A percentile compares a stretch with the other conserved stretches of the same genome.
phyloP scores from a whole-genome alignment of 92 coral and sea anemone genomes.

The Epizoanthus stellaris region DNA sequence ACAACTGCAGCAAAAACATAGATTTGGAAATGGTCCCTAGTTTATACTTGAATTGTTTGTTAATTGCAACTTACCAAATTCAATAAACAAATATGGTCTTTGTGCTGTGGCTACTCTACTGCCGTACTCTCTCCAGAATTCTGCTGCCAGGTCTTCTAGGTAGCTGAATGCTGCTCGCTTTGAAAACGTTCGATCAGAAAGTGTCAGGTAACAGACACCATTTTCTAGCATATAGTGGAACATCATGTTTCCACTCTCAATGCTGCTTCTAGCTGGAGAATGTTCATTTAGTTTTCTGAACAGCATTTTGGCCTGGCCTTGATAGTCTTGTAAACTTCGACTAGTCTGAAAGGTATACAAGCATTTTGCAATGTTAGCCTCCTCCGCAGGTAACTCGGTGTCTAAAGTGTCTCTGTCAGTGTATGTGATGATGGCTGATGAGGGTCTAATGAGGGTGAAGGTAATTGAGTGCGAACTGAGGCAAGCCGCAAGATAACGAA shows the following conservation, averaged over 20 bases:
- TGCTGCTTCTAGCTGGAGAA: constrained; percentile 97
- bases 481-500: too few species aligned
- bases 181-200: constrained; percentile 92
- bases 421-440: too few species aligned
- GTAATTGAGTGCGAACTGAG: too few species aligned
- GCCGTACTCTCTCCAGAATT: constrained; percentile 91
- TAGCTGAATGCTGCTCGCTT: constrained; percentile 97
- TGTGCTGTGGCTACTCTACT: constrained; percentile 77
- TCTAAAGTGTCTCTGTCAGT: too few species aligned
- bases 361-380: not conserved
- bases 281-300: constrained; percentile 92
- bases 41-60: too few species aligned
- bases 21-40: not conserved
- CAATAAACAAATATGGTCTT: constrained; percentile 96
- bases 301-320: constrained; percentile 91
- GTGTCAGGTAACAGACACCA: constrained; percentile 95
- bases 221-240: constrained; percentile 93
- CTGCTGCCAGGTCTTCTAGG: constrained; percentile 93
- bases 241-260: constrained; percentile 96
- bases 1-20: too few species aligned
- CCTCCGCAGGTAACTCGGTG: too few species aligned
- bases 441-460: too few species aligned
- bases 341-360: constrained; percentile 67
- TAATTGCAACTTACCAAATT: constrained; percentile 85
- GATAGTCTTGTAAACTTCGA: constrained; percentile 88